phyloP scores from a whole-genome alignment of 2,113 vertebrate genomes.

The Poeciliopsis turrubarensis region DNA sequence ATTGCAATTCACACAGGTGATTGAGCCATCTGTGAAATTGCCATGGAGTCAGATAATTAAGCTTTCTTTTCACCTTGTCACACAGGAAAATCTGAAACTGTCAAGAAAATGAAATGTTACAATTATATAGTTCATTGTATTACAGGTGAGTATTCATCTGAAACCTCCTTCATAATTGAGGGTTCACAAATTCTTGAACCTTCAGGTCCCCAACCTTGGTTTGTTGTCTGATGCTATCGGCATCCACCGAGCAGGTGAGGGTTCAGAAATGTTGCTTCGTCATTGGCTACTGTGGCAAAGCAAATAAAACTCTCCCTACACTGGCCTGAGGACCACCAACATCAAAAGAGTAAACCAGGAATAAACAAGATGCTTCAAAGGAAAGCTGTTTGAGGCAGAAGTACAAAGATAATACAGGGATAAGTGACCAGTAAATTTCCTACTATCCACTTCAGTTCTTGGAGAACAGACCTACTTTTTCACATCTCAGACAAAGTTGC shows the following conservation, averaged over 20 bases:
- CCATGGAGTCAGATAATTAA: background rate
- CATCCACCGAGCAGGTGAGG: constrained; percentile 39
- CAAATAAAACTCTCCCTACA: constrained; percentile 16
- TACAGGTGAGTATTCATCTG: constrained; percentile 2
- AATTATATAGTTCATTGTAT: background rate
- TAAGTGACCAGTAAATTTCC: background rate
- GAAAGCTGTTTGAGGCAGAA: constrained; percentile 1
- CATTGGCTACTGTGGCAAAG: constrained; percentile 2
- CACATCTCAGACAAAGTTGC: background rate
- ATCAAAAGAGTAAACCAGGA: constrained; percentile 4
- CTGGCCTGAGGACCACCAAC: constrained; percentile 42
- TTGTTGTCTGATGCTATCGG: constrained; percentile 42
- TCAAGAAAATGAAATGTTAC: no score
- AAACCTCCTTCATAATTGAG: constrained; percentile 26
- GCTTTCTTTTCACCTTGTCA: background rate
- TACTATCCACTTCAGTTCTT: background rate
- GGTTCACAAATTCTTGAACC: background rate
- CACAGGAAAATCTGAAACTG: background rate
- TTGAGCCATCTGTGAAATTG: background rate
- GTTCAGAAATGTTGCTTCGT: background rate
- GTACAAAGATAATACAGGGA: constrained; percentile 3
- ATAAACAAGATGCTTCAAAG: constrained; percentile 24
- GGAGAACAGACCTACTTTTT: background rate
- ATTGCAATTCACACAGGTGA: background rate
- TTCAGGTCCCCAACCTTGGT: background rate